Percentiles rank a stretch among this genome's conserved stretches.
phyloP scores from a whole-genome alignment of 2,797 vertebrate genomes.

The Enteromius mattozi region DNA sequence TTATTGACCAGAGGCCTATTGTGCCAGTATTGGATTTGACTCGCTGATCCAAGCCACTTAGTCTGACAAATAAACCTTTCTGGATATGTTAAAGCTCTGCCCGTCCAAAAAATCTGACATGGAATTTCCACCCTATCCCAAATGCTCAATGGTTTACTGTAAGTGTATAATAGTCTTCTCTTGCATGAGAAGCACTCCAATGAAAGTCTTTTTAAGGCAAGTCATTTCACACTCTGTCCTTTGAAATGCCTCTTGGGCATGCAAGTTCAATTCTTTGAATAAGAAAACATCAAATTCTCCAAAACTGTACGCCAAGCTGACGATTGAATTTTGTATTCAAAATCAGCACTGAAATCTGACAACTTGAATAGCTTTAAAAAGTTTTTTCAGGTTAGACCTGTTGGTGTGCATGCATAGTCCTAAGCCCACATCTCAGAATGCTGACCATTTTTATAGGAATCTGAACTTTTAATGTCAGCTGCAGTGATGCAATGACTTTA shows the following conservation, averaged over 20 bases:
- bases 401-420: neutral
- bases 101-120: neutral
- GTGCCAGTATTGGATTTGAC: slow-evolving; percentile 47
- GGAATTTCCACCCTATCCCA: neutral
- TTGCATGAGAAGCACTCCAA: neutral
- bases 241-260: neutral
- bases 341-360: neutral
- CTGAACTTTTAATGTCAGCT: neutral
- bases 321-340: neutral
- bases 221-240: neutral
- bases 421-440: neutral
- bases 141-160: neutral
- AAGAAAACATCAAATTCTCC: neutral
- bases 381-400: neutral
- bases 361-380: neutral
- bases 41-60: slow-evolving; percentile 25
- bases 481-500: neutral
- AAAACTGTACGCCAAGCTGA: neutral
- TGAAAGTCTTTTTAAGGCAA: neutral
- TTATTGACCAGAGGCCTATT: slow-evolving; percentile 37
- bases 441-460: neutral
- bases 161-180: neutral
- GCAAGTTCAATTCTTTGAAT: neutral
- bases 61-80: slow-evolving; percentile 31
- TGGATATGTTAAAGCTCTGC: neutral